These are phyloP conservation scores for Heliangelus exortis DNA, from an alignment of 2,797 vertebrate species.

Conservation along the genomic window DNA sequence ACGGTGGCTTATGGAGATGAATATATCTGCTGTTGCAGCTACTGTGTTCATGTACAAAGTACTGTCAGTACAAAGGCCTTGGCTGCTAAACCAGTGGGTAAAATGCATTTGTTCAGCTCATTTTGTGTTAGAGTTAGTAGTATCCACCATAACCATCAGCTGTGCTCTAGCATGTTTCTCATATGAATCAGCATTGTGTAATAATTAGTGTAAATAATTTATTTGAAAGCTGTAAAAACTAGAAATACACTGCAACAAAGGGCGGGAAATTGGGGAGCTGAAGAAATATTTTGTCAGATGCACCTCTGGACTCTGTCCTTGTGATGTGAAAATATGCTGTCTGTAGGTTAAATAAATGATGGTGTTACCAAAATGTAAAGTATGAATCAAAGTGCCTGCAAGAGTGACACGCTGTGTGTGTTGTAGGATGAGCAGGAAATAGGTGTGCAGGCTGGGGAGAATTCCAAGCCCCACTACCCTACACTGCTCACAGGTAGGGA, in stretches of 20 bases:
- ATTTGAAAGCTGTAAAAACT: background rate
- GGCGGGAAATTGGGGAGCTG: background rate
- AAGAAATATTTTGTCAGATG: background rate
- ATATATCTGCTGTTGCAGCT: background rate
- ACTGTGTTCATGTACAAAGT: background rate
- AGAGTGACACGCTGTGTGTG: background rate
- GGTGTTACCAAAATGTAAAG: background rate
- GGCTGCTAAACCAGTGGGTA: background rate
- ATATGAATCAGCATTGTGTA: slow-evolving; percentile 10
- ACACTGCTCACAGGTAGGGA: background rate
- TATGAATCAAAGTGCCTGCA: background rate
- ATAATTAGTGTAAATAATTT: background rate
- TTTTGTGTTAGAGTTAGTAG: background rate
- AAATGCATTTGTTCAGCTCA: slow-evolving; percentile 21
- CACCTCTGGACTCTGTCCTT: background rate
- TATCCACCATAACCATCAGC: background rate
- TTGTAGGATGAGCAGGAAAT: background rate
- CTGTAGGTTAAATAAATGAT: background rate
- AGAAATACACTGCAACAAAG: background rate
- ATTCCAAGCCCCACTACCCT: background rate
- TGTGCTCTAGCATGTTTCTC: background rate
- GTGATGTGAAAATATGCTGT: background rate
- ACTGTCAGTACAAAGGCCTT: background rate
- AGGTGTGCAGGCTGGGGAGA: background rate
- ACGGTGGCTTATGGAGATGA: background rate